Evolutionary conservation across 2,888 invertebrate species (phyloP).

Genomic region (Campoletis raptor): DNA sequence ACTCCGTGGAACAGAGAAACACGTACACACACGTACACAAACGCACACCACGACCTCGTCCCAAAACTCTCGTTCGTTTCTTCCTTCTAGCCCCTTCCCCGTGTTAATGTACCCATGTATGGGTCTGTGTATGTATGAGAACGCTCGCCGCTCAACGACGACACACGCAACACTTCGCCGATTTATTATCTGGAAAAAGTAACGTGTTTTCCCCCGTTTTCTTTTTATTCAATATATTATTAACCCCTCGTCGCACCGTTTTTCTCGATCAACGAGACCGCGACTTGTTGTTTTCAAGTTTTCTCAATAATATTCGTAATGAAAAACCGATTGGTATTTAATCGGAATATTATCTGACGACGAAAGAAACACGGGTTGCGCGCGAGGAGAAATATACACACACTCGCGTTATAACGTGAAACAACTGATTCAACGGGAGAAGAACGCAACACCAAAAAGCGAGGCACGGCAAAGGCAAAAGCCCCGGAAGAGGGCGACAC

Average conservation of each 20-base stretch:
- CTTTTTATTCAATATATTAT: background rate
- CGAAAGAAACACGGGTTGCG: conserved; percentile 64
- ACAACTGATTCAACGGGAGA: conserved; percentile 81
- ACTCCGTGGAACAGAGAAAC: conserved; percentile 23
- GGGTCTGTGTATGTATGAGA: background rate
- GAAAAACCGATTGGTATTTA: background rate
- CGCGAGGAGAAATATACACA: conserved; percentile 75
- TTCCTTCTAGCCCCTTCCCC: conserved; percentile 28
- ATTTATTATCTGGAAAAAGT: conserved; percentile 37
- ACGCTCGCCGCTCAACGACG: conserved; percentile 37
- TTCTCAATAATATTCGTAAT: conserved; percentile 24
- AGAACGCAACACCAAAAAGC: conserved; percentile 68
- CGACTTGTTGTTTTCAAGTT: conserved; percentile 9
- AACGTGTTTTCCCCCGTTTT: conserved; percentile 28
- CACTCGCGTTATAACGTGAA: conserved; percentile 80
- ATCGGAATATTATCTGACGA: conserved; percentile 21
- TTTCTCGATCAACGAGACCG: conserved; percentile 42
- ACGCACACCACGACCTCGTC: conserved; percentile 65
- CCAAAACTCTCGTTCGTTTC: conserved; percentile 66
- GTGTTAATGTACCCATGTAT: background rate
- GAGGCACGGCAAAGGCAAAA: conserved; percentile 68
- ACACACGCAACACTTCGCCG: conserved; percentile 36
- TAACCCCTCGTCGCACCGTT: background rate
- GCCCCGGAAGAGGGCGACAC: conserved; percentile 79
- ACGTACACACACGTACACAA: conserved; percentile 12